Percentiles rank a stretch among this genome's conserved stretches.
phyloP scores from a whole-genome alignment of 2,888 invertebrate genomes.

The Tigriopus californicus region DNA sequence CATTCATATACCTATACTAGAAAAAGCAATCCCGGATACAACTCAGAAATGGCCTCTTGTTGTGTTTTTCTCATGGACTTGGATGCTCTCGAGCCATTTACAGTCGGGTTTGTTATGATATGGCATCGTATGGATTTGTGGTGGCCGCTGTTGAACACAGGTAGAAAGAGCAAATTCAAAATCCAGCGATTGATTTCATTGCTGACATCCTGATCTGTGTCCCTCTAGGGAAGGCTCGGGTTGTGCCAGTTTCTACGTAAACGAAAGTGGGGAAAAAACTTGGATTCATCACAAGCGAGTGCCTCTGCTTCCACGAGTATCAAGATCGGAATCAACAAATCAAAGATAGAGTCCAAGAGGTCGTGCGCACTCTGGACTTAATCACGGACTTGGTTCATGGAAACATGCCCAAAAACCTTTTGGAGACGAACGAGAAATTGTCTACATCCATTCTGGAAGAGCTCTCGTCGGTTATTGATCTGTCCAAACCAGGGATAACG shows the following conservation, averaged over 20 bases:
- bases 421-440: conserved; percentile 9
- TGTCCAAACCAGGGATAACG: conserved; percentile 32
- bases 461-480: conserved; percentile 25
- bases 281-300: conserved; percentile 8
- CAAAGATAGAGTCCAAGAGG: conserved; percentile 31
- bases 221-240: conserved; percentile 17
- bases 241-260: conserved; percentile 13
- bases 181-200: conserved; percentile 21
- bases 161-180: conserved; percentile 24
- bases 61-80: conserved; percentile 44
- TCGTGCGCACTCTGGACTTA: conserved; percentile 32
- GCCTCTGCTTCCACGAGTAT: conserved; percentile 5
- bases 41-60: conserved; percentile 33
- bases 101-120: conserved; percentile 38
- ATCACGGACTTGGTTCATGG: conserved; percentile 34
- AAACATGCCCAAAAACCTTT: conserved; percentile 28
- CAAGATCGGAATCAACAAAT: conserved; percentile 10
- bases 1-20: conserved; percentile 35
- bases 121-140: conserved; percentile 44
- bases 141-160: conserved; percentile 46
- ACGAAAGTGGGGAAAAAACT: conserved; percentile 1
- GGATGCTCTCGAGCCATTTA: conserved; percentile 42
- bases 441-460: conserved; percentile 2
- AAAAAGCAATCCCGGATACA: conserved; percentile 30
- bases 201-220: background rate